phyloP scores from a whole-genome alignment of 2,888 invertebrate genomes.

The Coenonympha arcania region DNA sequence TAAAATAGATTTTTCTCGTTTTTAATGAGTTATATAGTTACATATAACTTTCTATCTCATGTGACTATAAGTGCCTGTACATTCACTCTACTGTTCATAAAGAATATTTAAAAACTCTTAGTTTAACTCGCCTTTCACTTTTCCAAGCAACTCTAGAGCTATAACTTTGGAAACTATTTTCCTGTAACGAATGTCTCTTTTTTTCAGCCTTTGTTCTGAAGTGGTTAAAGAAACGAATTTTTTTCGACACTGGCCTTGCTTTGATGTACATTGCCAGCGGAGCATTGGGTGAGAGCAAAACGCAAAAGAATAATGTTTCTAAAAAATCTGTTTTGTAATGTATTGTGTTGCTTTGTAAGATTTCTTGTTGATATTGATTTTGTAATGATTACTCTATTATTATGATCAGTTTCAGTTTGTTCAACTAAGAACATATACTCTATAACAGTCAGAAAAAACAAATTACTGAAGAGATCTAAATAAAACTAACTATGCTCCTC shows the following conservation, averaged over 20 bases:
- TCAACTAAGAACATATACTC: no score
- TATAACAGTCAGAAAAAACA: no score
- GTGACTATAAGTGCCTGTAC: background rate
- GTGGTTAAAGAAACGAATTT: conserved; percentile 57
- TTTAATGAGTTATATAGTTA: background rate
- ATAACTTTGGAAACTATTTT: no score
- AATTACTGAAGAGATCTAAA: no score
- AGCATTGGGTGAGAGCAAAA: conserved; percentile 61
- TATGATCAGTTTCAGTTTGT: no score
- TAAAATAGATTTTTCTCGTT: background rate
- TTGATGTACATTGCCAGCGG: conserved; percentile 64
- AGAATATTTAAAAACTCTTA: background rate
- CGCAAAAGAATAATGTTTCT: conserved; percentile 18
- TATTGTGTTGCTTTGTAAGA: background rate
- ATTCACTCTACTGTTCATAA: background rate
- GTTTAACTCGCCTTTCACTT: conserved; percentile 33
- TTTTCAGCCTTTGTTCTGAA: conserved; percentile 63
- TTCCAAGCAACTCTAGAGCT: conserved; percentile 12
- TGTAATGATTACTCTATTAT: background rate
- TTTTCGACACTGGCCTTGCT: conserved; percentile 62
- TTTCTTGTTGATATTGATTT: background rate
- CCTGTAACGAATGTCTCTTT: conserved; percentile 15
- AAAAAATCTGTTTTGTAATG: background rate
- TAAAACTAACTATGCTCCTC: no score
- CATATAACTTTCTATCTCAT: conserved; percentile 2